phyloP scores from a whole-genome alignment of 1,140 invertebrate genomes.

The Drosophila novamexicana region DNA sequence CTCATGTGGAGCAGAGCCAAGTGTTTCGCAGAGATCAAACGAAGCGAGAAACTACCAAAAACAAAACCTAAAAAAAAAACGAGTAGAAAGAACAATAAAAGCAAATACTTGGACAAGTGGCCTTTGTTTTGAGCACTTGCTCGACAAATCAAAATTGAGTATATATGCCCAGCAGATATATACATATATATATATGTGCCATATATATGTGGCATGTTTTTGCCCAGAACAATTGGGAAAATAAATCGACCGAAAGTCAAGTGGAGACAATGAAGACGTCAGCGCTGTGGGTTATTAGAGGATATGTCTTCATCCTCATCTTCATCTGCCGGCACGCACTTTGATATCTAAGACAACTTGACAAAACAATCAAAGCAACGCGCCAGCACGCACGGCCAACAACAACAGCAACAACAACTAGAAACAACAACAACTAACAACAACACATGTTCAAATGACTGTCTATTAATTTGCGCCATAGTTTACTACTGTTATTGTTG shows the following conservation, averaged over 20 bases:
- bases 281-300: conserved; percentile 82
- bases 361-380: conserved; percentile 82
- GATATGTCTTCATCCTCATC: conserved; percentile 11
- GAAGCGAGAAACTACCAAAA: conserved; percentile 41
- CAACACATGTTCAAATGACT: conserved; percentile 70
- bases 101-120: conserved; percentile 41
- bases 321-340: conserved; percentile 43
- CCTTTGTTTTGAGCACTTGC: conserved; percentile 45
- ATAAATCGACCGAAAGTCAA: conserved; percentile 81
- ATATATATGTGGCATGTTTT: conserved; percentile 64
- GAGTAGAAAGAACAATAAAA: conserved; percentile 26
- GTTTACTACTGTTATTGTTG: conserved; percentile 51
- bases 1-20: conserved; percentile 61
- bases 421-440: conserved; percentile 31
- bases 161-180: conserved; percentile 1
- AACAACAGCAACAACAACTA: conserved; percentile 49
- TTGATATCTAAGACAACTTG: conserved; percentile 83
- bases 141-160: conserved; percentile 50
- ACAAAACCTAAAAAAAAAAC: conserved; percentile 17
- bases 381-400: conserved; percentile 48
- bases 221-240: conserved; percentile 77
- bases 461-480: conserved; percentile 76
- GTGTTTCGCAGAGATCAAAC: conserved; percentile 40
- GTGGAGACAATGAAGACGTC: conserved; percentile 81
- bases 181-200: not conserved